Base-by-base conservation (phyloP, 2,797 vertebrate genomes). In the Schizothorax lantsangensis region DNA sequence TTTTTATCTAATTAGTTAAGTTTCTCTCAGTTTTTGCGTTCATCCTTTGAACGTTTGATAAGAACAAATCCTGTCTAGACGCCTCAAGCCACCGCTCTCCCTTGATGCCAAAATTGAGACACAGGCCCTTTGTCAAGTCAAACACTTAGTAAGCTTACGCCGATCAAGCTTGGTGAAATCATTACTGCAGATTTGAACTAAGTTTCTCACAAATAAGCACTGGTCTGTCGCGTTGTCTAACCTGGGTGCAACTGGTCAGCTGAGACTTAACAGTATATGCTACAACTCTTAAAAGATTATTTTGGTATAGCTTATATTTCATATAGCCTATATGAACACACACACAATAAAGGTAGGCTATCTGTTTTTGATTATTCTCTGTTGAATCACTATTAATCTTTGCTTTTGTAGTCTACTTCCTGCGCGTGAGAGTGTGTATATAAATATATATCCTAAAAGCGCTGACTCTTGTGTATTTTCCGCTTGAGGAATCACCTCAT, bases 21-120 rank as follows among this genome's bases (percentile, higher is more conserved):
- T 71, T 88, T 85, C 75, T 85, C 75, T 84, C 30, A 88, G 19
- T 33, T 57, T 30, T 72, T 88, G 88, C 83, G 84, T 81, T 83
- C n/a, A 49, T 59, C 68, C 71, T 89, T 92, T 94, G 89, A 90
- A 92, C 90, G 87, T 80, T 79, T 89, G 93, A 94, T 93, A 92
- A 93, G 86, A 88, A 87, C 81, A 91, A 92, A 92, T 93, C 92
- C 74, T 87, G 94, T 96, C 94, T 95, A 94, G 95, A 95, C 93
- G 14, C 69, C 75, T 88, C 86, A 84, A 86, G 88, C 78, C 71
- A 69, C 74, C 86, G 83, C 85, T 83, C 89, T 87, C 69, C 33
- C 19, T 57, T 21, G 47, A 52, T 78, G 79, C 84, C 77, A 84
- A 77, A 81, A 38, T 2, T n/a, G 9, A 62, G 49, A 79, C 74